Evolutionary conservation across 2,797 vertebrate species (phyloP), one percentile per base, ranked within the genome.

Genomic region (Pteronotus mesoamericanus): DNA sequence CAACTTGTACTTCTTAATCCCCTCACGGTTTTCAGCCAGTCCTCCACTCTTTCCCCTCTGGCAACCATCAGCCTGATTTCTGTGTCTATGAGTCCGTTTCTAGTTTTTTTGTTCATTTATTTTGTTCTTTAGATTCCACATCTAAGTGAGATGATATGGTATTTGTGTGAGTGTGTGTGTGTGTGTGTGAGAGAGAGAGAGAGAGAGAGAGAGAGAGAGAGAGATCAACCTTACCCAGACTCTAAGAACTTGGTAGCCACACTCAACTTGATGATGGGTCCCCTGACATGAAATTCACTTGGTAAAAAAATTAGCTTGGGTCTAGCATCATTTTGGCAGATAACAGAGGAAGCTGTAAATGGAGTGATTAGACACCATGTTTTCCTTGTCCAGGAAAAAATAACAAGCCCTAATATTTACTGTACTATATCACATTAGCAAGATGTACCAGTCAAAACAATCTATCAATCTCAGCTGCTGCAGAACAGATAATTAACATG

Each of bases 341-440:
- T 8, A 42, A 55, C 18, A 48, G 89, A 61, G 12, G 79, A 94
- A 85, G 82, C 37, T 1, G 80, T 64, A 97, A 95, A 88, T n/a
- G 24, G 16, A 88, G 29, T 85, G 71, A 2, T 91, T 94, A 91
- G 86, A 79, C 51, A 84, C 18, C 88, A 59, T 86, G 11, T 64
- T 95, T 95, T 91, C n/a, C 59, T 82, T 80, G 55, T 46, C 14
- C 15, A 87, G 79, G 78, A 21, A 87, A 97, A 94, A 92, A 85
- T 37, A 93, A 66, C 21, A 85, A 42, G 51, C 68, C 55, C 89
- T 18, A 85, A 86, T 97, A 90, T 95, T 97, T 96, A 84, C 64
- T 91, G 32, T 86, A 42, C 84, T 94, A 59, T 24, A 71, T 96
- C 79, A 87, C 48, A 44, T 89, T 97, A 97, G 16, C 37, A 89